Evolutionary conservation across 2,113 vertebrate genomes (phyloP).

Genomic region (Saguinus midas): DNA sequence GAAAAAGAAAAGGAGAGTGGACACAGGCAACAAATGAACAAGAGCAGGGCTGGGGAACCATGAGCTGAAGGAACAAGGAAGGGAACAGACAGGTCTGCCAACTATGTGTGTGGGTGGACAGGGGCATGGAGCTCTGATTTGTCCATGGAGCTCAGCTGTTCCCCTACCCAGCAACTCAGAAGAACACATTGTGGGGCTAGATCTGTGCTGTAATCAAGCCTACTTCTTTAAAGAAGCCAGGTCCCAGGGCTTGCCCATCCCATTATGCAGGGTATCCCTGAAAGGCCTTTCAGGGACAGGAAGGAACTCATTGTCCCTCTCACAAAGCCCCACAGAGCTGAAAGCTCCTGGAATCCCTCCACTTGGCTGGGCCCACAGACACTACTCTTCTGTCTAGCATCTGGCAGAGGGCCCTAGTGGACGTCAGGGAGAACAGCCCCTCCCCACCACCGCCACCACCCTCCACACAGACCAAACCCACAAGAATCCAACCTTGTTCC

Average conservation of each 20-base stretch:
- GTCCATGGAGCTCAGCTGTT: neutral
- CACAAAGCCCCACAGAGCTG: conserved; percentile 16
- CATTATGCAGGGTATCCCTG: neutral
- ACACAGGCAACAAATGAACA: neutral
- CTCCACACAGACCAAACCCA: neutral
- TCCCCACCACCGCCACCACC: neutral
- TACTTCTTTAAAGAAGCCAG: neutral
- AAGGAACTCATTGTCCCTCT: conserved; percentile 49
- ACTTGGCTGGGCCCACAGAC: conserved; percentile 21
- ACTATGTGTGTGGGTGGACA: neutral
- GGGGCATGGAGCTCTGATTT: neutral
- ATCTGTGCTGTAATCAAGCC: neutral
- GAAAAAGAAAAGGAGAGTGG: neutral
- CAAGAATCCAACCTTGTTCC: conserved; percentile 9
- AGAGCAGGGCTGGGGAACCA: neutral
- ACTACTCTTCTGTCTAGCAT: neutral
- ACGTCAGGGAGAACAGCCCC: neutral
- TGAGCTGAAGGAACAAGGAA: neutral
- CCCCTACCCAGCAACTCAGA: neutral
- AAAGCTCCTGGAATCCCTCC: conserved; percentile 55
- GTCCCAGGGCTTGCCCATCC: neutral
- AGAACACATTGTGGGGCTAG: neutral
- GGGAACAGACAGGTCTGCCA: neutral
- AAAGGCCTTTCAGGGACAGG: conserved; percentile 52
- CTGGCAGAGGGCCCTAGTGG: neutral